Evolutionary conservation across 2,113 vertebrate species (phyloP), one percentile per base, ranked within the genome.

Genomic region (Siniperca knerii): DNA sequence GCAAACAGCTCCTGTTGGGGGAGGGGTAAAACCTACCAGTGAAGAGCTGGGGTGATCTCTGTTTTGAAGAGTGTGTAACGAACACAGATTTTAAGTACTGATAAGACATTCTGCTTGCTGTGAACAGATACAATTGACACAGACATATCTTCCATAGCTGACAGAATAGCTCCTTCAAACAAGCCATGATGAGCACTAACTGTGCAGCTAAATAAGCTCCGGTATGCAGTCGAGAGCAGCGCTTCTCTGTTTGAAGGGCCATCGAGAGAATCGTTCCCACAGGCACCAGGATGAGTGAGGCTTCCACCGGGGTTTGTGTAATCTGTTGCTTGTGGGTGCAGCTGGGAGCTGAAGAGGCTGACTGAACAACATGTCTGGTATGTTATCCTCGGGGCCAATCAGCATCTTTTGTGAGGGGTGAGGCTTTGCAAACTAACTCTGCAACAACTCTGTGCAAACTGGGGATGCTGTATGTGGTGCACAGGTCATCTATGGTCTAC

Each of bases 171-270:
- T 84, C 55, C 57, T 83, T 83, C 67, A 82, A 67, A 75, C 2
- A 48, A 15, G 6, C 21, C 29, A 4, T 6, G 6, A 77, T 48
- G 66, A 35, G 29, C 33, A 3, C 20, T 44, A 10, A 48, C 0
- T 12, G 33, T 11, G 37, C 48, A 58, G n/a, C 16, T 40, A 60
- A 60, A 48, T 5, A 40, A 72, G n/a, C 66, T 58, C 54, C 33
- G 65, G 48, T 21, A 33, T 87, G 42, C 69, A 70, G 58, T 57
- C 5, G 58, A 87, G 71, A 78, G 75, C 48, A 4, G 40, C 33
- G 35, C 82, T 86, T 90, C 61, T 67, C n/a, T 12, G 35, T 71
- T 29, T 89, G 54, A 82, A 86, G 86, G 73, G 54, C 66, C 75
- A 65, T 81, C 16, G 21, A 73, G 60, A 81, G 62, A 82, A 86